Conservation (phyloP, 1,140 invertebrate genomes). For the Lineus longissimus region DNA sequence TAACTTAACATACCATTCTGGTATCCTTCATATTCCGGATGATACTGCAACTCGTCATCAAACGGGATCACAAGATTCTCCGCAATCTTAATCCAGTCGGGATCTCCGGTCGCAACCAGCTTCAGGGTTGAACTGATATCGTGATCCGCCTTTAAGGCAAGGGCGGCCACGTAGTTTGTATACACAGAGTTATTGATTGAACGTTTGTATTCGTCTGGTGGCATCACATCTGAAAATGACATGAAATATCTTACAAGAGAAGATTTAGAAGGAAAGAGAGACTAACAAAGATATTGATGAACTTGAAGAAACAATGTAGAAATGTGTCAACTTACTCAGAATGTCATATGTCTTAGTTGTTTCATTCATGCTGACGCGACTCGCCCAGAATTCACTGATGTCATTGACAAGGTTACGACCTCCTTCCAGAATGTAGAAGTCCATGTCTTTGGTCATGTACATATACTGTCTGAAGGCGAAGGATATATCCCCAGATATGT, state of each 20-base stretch:
- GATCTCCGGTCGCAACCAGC: background rate
- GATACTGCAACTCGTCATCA: slow-evolving; percentile 30
- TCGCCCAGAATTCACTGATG: slow-evolving; percentile 54
- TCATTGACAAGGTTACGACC: slow-evolving; percentile 35
- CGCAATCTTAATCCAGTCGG: slow-evolving; percentile 29
- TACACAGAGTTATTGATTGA: slow-evolving; percentile 52
- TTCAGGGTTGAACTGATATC: no score
- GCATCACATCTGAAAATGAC: slow-evolving; percentile 52
- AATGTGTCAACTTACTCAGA: slow-evolving; percentile 21
- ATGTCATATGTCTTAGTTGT: slow-evolving; percentile 31
- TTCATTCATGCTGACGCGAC: slow-evolving; percentile 25
- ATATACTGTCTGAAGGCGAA: slow-evolving; percentile 53
- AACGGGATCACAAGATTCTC: slow-evolving; percentile 40
- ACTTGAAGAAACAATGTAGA: no score
- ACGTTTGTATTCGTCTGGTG: slow-evolving; percentile 55
- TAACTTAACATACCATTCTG: slow-evolving; percentile 20
- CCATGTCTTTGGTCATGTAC: slow-evolving; percentile 34
- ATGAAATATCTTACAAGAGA: no score
- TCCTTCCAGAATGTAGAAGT: slow-evolving; percentile 26
- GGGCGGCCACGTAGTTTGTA: slow-evolving; percentile 50
- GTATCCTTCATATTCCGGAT: slow-evolving; percentile 49
- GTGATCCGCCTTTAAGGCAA: no score
- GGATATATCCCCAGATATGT: slow-evolving; percentile 54
- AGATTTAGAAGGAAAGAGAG: no score
- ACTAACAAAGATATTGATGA: no score